A percentile compares a stretch with the other conserved stretches of the same genome.
Evolutionary conservation across 2,797 vertebrate species (phyloP).

Genomic region (Aythya fuligula): DNA sequence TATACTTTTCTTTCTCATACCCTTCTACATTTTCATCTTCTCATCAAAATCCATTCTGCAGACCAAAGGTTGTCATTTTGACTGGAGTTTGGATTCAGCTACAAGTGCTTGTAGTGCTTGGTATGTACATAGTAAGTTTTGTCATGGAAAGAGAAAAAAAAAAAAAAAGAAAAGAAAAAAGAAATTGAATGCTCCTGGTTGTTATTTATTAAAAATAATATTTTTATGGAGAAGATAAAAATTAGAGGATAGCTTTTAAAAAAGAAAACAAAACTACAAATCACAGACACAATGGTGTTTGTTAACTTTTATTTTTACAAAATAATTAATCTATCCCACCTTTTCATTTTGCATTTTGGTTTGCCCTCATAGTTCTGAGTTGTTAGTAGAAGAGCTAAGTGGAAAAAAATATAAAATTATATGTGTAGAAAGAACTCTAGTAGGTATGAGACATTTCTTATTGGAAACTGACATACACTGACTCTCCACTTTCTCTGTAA

Average conservation of each 20-base stretch:
- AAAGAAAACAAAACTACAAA: not conserved
- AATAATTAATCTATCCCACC: not conserved
- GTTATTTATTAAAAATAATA: not conserved
- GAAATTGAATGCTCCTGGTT: not conserved
- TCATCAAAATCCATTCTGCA: not conserved
- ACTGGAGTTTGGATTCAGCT: not conserved
- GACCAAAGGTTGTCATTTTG: not conserved
- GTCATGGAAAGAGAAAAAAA: not conserved
- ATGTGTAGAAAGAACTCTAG: not conserved
- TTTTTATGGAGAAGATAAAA: not conserved
- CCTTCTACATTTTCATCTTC: not conserved
- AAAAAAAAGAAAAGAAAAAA: not conserved
- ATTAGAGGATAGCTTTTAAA: constrained; percentile 7
- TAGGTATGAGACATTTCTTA: not conserved
- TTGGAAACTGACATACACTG: not conserved
- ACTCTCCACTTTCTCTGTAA: not conserved
- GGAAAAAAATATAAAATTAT: not conserved
- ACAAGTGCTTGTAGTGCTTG: not conserved
- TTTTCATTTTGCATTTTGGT: constrained; percentile 3
- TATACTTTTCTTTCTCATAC: not conserved
- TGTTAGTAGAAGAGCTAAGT: not conserved
- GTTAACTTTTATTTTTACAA: not conserved
- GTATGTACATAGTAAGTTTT: not conserved
- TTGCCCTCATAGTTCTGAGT: not conserved
- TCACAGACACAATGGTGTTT: not conserved